Evolutionary conservation across 2,113 vertebrate genomes (phyloP).

Genomic region (Corythaixoides concolor): DNA sequence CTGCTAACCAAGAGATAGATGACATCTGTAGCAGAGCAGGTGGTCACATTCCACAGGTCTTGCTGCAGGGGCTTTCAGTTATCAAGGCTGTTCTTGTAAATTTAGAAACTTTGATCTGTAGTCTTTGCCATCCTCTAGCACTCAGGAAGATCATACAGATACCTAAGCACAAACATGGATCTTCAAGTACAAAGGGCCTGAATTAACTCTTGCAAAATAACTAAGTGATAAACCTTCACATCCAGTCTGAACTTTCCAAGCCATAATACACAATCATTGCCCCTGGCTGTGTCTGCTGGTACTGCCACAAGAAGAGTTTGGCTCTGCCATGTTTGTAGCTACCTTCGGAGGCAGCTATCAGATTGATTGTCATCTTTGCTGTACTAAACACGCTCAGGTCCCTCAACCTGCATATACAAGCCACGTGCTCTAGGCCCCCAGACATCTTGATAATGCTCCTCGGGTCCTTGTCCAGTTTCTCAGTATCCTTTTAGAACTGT

Average conservation of each 20-base stretch:
- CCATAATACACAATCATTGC: rapidly evolving
- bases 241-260: not conserved
- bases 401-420: rapidly evolving
- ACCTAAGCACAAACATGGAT: not conserved
- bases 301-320: not conserved
- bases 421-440: rapidly evolving
- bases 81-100: not conserved
- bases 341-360: not conserved
- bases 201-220: not conserved
- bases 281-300: not conserved
- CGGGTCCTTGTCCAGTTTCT: not conserved
- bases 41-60: not conserved
- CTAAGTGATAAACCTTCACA: not conserved
- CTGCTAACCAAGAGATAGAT: not conserved
- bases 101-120: not conserved
- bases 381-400: rapidly evolving
- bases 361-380: not conserved
- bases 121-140: not conserved
- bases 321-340: not conserved
- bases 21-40: not conserved
- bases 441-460: too few species aligned
- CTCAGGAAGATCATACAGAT: not conserved
- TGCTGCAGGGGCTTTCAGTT: not conserved
- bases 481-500: not conserved
- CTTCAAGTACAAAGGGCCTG: not conserved